These are phyloP conservation scores for Rhodeus uyekii DNA, from an alignment of 2,797 vertebrate species.

Conservation along the genomic window DNA sequence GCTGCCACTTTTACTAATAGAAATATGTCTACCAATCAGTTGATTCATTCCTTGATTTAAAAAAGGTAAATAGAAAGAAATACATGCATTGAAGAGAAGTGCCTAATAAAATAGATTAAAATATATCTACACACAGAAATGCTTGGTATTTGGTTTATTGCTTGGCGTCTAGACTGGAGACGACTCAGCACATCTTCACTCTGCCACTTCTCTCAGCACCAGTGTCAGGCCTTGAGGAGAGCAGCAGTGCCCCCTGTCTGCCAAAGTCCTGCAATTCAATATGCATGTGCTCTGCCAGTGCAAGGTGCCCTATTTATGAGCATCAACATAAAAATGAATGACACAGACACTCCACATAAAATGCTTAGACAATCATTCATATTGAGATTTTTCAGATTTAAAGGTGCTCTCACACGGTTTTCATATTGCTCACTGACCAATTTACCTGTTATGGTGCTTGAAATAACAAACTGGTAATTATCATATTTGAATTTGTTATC, in stretches of 20 bases:
- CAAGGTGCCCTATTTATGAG: not conserved
- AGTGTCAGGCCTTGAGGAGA: not conserved
- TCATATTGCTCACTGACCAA: not conserved
- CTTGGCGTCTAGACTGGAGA: not conserved
- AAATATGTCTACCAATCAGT: not conserved
- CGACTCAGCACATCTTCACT: not conserved
- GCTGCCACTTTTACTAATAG: not conserved
- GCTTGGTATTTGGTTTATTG: not conserved
- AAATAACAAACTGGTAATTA: not conserved
- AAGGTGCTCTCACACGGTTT: not conserved
- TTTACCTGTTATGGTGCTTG: not conserved
- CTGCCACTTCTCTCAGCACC: slow-evolving; percentile 1
- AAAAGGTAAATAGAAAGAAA: not conserved
- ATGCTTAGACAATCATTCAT: not conserved
- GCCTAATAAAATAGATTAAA: not conserved
- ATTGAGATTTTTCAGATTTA: not conserved
- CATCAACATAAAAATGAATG: not conserved
- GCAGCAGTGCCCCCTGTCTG: slow-evolving; percentile 42
- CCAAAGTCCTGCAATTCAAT: not conserved
- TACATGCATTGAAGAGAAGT: not conserved
- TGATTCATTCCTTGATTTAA: not conserved
- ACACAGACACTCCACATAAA: not conserved
- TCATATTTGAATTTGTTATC: not conserved
- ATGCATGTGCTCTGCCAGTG: not conserved
- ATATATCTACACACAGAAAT: not conserved